Evolutionary conservation across 2,113 vertebrate genomes (phyloP).

Genomic region (Drymodes brunneopygia): DNA sequence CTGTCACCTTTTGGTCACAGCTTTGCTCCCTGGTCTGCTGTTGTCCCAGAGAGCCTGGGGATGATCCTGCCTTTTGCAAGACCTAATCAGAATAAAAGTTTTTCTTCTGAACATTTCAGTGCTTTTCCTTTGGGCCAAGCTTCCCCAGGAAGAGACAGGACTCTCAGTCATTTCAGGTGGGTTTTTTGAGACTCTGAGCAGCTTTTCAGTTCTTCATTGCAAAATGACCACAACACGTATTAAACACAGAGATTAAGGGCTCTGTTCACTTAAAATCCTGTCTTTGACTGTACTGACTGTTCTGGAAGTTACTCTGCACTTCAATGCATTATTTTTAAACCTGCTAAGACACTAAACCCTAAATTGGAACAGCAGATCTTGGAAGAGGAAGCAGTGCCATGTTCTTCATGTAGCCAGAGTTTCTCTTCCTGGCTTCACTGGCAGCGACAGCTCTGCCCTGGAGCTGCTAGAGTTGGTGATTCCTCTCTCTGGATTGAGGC

Average conservation of each 20-base stretch:
- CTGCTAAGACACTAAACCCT: not conserved
- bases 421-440: not conserved
- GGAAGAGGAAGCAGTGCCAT: not conserved
- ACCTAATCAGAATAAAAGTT: conserved; percentile 11
- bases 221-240: not conserved
- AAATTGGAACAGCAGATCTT: not conserved
- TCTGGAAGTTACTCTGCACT: not conserved
- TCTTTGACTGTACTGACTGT: not conserved
- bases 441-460: not conserved
- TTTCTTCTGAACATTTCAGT: conserved; percentile 39
- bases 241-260: not conserved
- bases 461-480: not conserved
- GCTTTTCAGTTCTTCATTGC: not conserved
- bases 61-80: not conserved
- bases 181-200: not conserved
- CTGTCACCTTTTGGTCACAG: not conserved
- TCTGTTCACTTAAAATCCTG: not conserved
- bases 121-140: conserved; percentile 52
- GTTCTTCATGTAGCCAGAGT: not conserved
- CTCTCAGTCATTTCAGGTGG: conserved; percentile 43
- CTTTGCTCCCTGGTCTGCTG: not conserved
- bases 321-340: not conserved
- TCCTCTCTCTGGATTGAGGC: not conserved
- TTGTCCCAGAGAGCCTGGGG: not conserved
- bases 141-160: conserved; percentile 52